Evolutionary conservation across 2,888 invertebrate genomes (phyloP).

Genomic region (Maniola hyperantus): DNA sequence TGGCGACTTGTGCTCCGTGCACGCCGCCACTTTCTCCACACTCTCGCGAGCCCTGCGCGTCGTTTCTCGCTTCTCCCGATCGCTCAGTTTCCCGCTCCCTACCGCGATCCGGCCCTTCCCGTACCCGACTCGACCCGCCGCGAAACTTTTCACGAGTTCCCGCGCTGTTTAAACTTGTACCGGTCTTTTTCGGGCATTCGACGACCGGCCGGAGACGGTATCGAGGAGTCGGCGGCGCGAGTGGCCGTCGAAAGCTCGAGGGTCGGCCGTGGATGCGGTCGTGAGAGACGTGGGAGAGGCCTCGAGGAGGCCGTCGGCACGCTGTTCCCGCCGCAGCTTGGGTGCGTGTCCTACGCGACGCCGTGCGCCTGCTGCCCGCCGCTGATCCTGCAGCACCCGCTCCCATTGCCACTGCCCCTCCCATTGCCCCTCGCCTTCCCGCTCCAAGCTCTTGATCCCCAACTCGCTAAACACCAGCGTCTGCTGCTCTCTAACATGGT

Average conservation of each 20-base stretch:
- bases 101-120: constrained; percentile 59
- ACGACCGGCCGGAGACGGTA: constrained; percentile 46
- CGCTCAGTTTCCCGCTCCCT: constrained; percentile 75
- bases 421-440: constrained; percentile 76
- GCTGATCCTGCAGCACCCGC: constrained; percentile 75
- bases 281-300: constrained; percentile 77
- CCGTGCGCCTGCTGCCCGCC: constrained; percentile 79
- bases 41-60: constrained; percentile 79
- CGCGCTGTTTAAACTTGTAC: constrained; percentile 49
- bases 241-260: constrained; percentile 70
- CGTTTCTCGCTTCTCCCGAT: constrained; percentile 77
- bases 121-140: constrained; percentile 55
- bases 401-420: constrained; percentile 73
- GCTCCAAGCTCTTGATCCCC: constrained; percentile 76
- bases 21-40: constrained; percentile 79
- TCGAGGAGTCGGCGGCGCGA: constrained; percentile 64
- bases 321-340: constrained; percentile 82
- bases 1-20: constrained; percentile 79
- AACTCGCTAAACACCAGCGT: constrained; percentile 78
- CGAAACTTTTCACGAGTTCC: constrained; percentile 65
- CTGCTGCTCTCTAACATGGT: constrained; percentile 83
- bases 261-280: constrained; percentile 79
- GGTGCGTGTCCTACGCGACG: constrained; percentile 81
- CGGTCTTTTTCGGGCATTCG: constrained; percentile 37
- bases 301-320: constrained; percentile 82